Conservation (phyloP, 2,888 invertebrate species). For the Drosophila affinis region DNA sequence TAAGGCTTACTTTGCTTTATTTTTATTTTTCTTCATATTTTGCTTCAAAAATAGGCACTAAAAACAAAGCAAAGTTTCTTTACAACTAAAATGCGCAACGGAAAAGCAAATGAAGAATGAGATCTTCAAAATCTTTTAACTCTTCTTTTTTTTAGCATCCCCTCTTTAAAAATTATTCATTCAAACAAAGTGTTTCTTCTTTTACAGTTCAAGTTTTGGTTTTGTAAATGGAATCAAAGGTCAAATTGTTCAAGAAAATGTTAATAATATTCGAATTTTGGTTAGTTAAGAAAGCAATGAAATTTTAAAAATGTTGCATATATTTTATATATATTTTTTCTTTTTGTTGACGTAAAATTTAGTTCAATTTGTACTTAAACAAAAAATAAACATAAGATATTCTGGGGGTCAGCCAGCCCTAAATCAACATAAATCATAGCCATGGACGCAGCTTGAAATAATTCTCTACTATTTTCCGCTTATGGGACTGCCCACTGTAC, state of each 20-base stretch:
- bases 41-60: conserved; percentile 48
- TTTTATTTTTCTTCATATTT: conserved; percentile 23
- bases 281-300: not conserved
- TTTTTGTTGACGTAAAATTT: not conserved
- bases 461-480: not conserved
- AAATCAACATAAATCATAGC: too few species aligned
- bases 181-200: conserved; percentile 54
- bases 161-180: conserved; percentile 79
- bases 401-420: not conserved
- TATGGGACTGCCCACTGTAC: not conserved
- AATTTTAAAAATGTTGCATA: too few species aligned
- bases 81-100: conserved; percentile 50
- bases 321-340: too few species aligned
- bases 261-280: not conserved
- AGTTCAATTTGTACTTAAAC: not conserved
- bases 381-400: not conserved
- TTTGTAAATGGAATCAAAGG: conserved; percentile 6
- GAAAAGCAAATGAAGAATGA: conserved; percentile 30
- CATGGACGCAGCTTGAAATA: too few species aligned
- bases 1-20: conserved; percentile 56
- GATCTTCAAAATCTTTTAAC: conserved; percentile 44
- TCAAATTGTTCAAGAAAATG: not conserved
- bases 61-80: conserved; percentile 58
- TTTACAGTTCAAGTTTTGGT: conserved; percentile 4
- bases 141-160: conserved; percentile 69